phyloP scores from a whole-genome alignment of 2,797 vertebrate species.

The Myripristis jacobus region DNA sequence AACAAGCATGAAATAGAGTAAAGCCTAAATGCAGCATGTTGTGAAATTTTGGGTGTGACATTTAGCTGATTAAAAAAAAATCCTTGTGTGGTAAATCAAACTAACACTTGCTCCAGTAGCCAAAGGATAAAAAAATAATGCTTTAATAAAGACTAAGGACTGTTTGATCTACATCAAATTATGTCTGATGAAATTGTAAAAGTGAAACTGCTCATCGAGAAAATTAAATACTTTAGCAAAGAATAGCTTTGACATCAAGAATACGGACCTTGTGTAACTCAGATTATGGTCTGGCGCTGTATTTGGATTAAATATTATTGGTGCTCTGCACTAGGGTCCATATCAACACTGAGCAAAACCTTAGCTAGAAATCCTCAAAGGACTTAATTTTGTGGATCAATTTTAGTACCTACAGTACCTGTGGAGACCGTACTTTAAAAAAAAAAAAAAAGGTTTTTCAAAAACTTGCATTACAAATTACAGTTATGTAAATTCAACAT shows the following conservation, averaged over 20 bases:
- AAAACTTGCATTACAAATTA: conserved; percentile 45
- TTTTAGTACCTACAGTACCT: conserved; percentile 70
- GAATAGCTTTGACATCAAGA: not conserved
- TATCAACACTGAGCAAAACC: conserved; percentile 21
- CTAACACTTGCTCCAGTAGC: not conserved
- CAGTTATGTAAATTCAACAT: conserved; percentile 45
- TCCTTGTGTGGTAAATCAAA: not conserved
- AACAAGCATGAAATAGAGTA: conserved; percentile 13
- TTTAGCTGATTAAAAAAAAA: not conserved
- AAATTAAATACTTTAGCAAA: conserved; percentile 19
- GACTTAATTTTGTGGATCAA: conserved; percentile 16
- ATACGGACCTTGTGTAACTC: not conserved
- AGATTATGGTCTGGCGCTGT: conserved; percentile 11
- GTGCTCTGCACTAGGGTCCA: conserved; percentile 25
- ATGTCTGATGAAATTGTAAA: not conserved
- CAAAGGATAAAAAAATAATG: not conserved
- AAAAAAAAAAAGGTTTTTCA: conserved; percentile 38
- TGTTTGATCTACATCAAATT: conserved; percentile 1
- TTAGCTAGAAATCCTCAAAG: conserved; percentile 48
- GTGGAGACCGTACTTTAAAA: conserved; percentile 44
- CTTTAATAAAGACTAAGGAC: not conserved
- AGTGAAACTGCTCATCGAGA: conserved; percentile 1
- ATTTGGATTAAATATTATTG: conserved; percentile 1
- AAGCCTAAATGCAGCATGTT: conserved; percentile 15
- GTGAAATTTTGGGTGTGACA: not conserved